Evolutionary conservation across 53 echinoderm and acorn worm species (phyloP).

Genomic region (Paracentrotus lividus): DNA sequence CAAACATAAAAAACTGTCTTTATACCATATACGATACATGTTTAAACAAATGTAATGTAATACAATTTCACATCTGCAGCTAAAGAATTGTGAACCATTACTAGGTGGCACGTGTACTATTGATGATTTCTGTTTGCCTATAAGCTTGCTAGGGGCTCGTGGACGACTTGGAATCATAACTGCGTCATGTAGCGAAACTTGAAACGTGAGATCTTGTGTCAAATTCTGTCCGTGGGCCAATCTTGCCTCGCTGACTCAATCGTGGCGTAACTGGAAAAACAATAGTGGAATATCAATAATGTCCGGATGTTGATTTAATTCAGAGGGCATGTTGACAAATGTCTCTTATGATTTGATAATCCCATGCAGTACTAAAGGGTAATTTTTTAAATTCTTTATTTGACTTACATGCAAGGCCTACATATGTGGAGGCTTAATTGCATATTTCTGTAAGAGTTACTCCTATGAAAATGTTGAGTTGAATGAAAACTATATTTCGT

Average conservation of each 20-base stretch:
- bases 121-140: background rate
- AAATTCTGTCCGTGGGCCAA: background rate
- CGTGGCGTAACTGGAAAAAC: background rate
- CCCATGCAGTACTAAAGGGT: too few relatives aligned
- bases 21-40: background rate
- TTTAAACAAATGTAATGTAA: background rate
- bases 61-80: background rate
- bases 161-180: slow-evolving; percentile 20
- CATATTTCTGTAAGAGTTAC: too few relatives aligned
- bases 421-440: too few relatives aligned
- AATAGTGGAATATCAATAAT: background rate
- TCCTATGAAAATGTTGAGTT: too few relatives aligned
- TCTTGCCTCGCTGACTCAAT: background rate
- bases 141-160: background rate
- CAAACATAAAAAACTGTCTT: too few relatives aligned
- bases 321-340: background rate
- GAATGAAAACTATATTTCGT: too few relatives aligned
- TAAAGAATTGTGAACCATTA: background rate
- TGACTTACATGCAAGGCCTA: too few relatives aligned
- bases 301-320: background rate
- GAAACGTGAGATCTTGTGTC: slow-evolving; percentile 1
- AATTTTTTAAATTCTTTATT: too few relatives aligned
- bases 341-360: background rate
- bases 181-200: slow-evolving; percentile 9
- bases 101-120: slow-evolving; percentile 27